Evolutionary conservation across 2,888 invertebrate genomes (phyloP).

Genomic region (Physocephala rufipes): DNA sequence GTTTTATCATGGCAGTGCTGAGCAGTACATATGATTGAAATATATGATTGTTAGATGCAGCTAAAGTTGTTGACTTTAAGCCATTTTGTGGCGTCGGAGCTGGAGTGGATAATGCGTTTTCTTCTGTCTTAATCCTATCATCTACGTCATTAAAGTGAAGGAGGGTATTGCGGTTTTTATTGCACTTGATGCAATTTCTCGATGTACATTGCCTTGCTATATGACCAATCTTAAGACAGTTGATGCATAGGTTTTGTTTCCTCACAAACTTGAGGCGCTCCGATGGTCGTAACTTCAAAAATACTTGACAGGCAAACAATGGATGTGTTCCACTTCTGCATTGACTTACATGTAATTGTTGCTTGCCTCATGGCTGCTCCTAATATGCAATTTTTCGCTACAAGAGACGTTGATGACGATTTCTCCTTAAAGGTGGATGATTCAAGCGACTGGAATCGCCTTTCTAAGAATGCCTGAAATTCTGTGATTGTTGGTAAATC

Average conservation of each 20-base stretch:
- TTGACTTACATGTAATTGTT: background rate
- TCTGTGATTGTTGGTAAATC: background rate
- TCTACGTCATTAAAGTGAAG: background rate
- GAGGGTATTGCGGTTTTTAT: background rate
- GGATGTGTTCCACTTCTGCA: too few relatives aligned
- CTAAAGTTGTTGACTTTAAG: background rate
- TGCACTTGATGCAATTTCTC: background rate
- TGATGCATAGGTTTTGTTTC: background rate
- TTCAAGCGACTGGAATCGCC: background rate
- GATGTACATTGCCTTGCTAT: background rate
- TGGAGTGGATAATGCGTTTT: too few relatives aligned
- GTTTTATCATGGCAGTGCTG: background rate
- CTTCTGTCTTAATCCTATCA: background rate
- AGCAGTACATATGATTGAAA: background rate
- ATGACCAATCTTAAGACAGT: constrained; percentile 1
- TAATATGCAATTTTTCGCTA: too few relatives aligned
- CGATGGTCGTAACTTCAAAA: background rate
- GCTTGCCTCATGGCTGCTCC: background rate
- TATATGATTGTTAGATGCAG: background rate
- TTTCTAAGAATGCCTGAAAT: background rate
- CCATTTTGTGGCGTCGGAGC: background rate
- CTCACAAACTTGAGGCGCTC: too few relatives aligned
- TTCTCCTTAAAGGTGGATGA: background rate
- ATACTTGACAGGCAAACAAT: background rate
- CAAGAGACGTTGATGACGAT: too few relatives aligned